phyloP scores from a whole-genome alignment of 2,113 vertebrate species.

The Entelurus aequoreus region DNA sequence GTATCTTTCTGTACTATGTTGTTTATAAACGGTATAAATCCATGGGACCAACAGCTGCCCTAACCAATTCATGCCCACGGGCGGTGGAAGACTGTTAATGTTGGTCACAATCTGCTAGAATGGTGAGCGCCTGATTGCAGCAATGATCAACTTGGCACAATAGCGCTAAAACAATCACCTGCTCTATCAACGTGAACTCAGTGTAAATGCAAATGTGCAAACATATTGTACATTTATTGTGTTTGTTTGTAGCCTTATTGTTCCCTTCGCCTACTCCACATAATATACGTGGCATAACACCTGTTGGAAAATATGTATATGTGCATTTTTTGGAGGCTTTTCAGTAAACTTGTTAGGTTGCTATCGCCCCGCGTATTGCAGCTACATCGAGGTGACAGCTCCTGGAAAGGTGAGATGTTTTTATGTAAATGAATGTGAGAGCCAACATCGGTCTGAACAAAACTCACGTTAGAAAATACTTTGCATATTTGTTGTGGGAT shows the following conservation, averaged over 20 bases:
- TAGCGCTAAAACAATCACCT: too few relatives aligned
- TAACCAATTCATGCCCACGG: too few relatives aligned
- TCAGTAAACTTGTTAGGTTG: conserved; percentile 64
- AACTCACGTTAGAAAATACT: conserved; percentile 17
- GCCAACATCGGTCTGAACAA: conserved; percentile 20
- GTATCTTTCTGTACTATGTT: too few relatives aligned
- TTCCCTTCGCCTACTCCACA: conserved; percentile 7
- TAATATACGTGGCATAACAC: conserved; percentile 40
- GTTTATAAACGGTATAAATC: too few relatives aligned
- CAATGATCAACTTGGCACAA: too few relatives aligned
- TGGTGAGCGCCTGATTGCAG: too few relatives aligned
- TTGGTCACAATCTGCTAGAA: too few relatives aligned
- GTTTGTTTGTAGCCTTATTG: conserved; percentile 15
- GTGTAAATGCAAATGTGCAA: background rate
- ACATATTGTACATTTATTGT: conserved; percentile 4
- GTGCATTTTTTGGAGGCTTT: conserved; percentile 56
- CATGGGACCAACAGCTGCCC: too few relatives aligned
- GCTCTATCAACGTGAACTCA: background rate
- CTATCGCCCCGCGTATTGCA: conserved; percentile 54
- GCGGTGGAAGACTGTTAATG: too few relatives aligned
- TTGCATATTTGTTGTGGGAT: conserved; percentile 16
- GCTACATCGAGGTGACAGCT: conserved; percentile 60
- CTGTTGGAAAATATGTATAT: conserved; percentile 65
- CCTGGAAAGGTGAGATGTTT: conserved; percentile 55
- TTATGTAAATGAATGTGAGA: conserved; percentile 48